phyloP scores from a whole-genome alignment of 2,797 vertebrate species.

The Emydoidea blandingii region DNA sequence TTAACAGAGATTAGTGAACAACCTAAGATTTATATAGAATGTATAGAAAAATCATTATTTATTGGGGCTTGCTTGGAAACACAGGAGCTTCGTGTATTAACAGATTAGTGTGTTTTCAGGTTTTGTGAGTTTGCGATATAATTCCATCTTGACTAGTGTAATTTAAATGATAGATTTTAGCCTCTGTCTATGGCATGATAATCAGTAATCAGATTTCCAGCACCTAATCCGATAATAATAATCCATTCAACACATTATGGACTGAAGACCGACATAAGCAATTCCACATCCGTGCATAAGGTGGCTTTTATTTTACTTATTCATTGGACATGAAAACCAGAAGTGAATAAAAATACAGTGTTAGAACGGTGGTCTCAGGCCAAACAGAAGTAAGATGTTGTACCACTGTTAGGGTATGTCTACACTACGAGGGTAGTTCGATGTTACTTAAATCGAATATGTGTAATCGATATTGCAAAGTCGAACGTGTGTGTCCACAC shows the following conservation, averaged over 20 bases:
- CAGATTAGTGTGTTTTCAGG: neutral
- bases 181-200: neutral
- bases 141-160: neutral
- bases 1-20: neutral
- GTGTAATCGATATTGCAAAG: too few species aligned
- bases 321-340: neutral
- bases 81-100: neutral
- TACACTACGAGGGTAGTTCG: too few species aligned
- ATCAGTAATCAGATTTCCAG: neutral
- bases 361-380: neutral
- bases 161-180: neutral
- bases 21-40: neutral
- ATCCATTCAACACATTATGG: neutral
- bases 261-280: neutral
- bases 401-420: neutral
- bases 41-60: neutral
- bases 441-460: too few species aligned
- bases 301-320: neutral
- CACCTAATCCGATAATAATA: neutral
- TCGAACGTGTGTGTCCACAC: too few species aligned
- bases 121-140: neutral
- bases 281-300: neutral
- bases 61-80: neutral
- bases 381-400: neutral
- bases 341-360: neutral